Evolutionary conservation across 2,888 invertebrate species (phyloP), one percentile per base, ranked within the genome.

Genomic region (Parthenolecanium corni): DNA sequence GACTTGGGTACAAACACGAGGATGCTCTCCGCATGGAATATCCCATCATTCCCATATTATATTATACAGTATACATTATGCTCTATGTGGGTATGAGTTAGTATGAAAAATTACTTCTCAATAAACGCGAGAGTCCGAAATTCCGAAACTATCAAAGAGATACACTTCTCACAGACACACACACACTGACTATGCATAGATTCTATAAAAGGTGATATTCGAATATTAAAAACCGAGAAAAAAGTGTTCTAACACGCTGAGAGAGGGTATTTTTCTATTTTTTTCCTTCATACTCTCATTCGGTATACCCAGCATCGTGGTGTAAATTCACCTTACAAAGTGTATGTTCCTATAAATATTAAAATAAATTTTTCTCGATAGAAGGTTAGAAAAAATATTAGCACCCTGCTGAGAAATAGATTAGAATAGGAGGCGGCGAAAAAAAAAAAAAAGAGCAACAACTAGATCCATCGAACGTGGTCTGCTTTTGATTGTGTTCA

Each of bases 181-280:
- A 20, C 46, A n/a, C n/a, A 20, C 46, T n/a, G 40, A 40, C 16
- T 44, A 44, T 44, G n/a, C 9, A 20, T 44, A 20, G 14, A 16
- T 44, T 20, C 31, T 31, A 20, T 44, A 44, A 44, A 44, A 44
- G 46, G 46, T n/a, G 3, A 44, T 44, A 44, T 44, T 5, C 46
- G 46, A 44, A 44, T 44, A 44, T 44, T 44, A 44, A 44, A n/a
- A n/a, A n/a, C n/a, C n/a, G n/a, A n/a, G n/a, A n/a, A n/a, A 44
- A 31, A 31, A 31, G 31, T 44, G 20, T 44, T 18, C 46, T 1
- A 44, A 44, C 46, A 20, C n/a, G 46, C 20, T 20, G 46, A 6
- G 46, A 44, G 46, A 44, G 20, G 20, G 46, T 16, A 14, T 44
- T 44, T 20, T 44, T 44, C 46, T 31, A 31, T 31, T 31, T 31